These are phyloP conservation scores for Caenorhabditis doughertyi DNA, from an alignment of 2,888 invertebrate genomes.

Conservation along the genomic window DNA sequence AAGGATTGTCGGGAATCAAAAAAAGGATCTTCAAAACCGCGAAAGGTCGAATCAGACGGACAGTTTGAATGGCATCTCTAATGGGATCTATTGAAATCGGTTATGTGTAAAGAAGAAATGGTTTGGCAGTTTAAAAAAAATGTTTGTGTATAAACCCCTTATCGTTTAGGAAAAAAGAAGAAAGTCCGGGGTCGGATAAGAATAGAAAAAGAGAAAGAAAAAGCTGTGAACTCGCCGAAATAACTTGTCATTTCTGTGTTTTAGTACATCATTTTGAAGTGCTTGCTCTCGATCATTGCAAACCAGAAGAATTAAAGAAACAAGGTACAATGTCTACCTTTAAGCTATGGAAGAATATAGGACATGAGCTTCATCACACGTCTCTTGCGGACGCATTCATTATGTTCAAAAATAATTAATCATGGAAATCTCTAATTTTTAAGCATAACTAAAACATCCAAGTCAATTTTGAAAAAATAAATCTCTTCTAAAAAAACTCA, in stretches of 20 bases:
- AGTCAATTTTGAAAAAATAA: too few species aligned
- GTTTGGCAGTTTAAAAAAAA: neutral
- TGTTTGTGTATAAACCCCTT: conserved; percentile 7
- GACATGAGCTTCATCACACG: too few species aligned
- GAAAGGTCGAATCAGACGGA: conserved; percentile 48
- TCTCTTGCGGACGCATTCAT: too few species aligned
- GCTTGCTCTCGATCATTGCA: conserved; percentile 2
- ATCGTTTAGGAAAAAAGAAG: conserved; percentile 1
- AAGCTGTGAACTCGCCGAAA: conserved; percentile 41
- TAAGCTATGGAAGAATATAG: too few species aligned
- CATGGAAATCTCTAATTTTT: too few species aligned
- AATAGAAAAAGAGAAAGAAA: conserved; percentile 36
- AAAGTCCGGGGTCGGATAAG: conserved; percentile 10
- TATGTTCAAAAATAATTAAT: too few species aligned
- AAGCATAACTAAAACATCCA: too few species aligned
- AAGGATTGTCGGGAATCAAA: conserved; percentile 34
- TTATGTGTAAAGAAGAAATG: neutral
- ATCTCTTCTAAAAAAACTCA: too few species aligned
- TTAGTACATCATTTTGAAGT: conserved; percentile 37
- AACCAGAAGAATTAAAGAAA: too few species aligned
- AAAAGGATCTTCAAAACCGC: conserved; percentile 33
- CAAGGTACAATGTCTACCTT: neutral
- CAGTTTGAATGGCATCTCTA: conserved; percentile 42
- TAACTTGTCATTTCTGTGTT: conserved; percentile 28
- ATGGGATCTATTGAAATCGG: conserved; percentile 25